Percentiles rank a stretch among this genome's conserved stretches.
phyloP scores from a whole-genome alignment of 2,888 invertebrate species.

The Sphaerophoria taeniata region DNA sequence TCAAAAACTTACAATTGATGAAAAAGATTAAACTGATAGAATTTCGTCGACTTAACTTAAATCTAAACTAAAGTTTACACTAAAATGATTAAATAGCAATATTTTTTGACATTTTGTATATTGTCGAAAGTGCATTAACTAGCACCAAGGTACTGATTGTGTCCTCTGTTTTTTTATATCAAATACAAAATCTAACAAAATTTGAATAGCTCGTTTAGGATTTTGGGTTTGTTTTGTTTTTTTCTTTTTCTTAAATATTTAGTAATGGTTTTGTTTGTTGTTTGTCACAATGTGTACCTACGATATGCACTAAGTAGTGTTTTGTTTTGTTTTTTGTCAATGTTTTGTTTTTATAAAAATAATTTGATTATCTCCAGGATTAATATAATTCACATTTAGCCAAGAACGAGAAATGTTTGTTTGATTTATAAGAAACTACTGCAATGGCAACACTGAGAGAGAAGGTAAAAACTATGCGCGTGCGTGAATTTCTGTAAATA shows the following conservation, averaged over 20 bases:
- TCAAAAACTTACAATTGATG: no score
- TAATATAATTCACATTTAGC: constrained; percentile 49
- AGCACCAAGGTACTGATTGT: constrained; percentile 63
- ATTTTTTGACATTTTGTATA: constrained; percentile 41
- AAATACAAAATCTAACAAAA: constrained; percentile 66
- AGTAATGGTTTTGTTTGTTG: constrained; percentile 36
- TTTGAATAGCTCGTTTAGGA: constrained; percentile 19
- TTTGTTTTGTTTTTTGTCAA: constrained; percentile 8
- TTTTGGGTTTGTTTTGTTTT: not conserved
- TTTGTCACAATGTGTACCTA: constrained; percentile 55
- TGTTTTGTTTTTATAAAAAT: constrained; percentile 51
- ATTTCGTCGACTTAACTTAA: constrained; percentile 24
- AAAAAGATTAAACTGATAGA: constrained; percentile 15
- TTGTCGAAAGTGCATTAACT: constrained; percentile 50
- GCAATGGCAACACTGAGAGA: constrained; percentile 68
- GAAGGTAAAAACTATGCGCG: constrained; percentile 36
- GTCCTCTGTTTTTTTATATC: constrained; percentile 32
- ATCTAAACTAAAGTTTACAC: not conserved
- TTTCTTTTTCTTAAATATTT: constrained; percentile 50
- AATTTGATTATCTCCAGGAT: constrained; percentile 66
- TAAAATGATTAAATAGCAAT: constrained; percentile 13
- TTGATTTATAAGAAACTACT: constrained; percentile 44
- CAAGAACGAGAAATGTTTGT: constrained; percentile 22
- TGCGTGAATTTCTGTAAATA: not conserved
- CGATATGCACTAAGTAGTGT: constrained; percentile 63